These are phyloP conservation scores for Archaeoteleia sp. DNA, from an alignment of 2,888 invertebrate species.

Conservation along the genomic window DNA sequence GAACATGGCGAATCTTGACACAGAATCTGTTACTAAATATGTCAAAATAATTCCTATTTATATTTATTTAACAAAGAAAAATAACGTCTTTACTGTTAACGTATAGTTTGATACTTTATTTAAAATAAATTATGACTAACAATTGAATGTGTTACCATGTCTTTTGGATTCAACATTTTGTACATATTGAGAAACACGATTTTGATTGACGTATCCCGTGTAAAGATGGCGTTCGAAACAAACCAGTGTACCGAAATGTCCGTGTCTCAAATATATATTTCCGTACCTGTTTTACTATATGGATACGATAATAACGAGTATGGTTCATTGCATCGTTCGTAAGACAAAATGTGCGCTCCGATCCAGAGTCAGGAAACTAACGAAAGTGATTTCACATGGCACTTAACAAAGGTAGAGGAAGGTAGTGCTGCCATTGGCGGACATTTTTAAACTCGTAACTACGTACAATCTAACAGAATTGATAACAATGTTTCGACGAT, in stretches of 20 bases:
- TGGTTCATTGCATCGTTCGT: slow-evolving; percentile 29
- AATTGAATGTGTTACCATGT: neutral
- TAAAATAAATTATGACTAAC: no score
- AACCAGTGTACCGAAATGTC: slow-evolving; percentile 21
- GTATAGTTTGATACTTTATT: no score
- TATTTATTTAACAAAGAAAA: no score
- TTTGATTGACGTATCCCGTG: slow-evolving; percentile 10
- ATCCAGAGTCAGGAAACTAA: slow-evolving; percentile 22
- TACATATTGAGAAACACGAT: slow-evolving; percentile 16
- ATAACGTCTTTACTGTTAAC: no score
- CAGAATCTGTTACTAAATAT: slow-evolving; percentile 18
- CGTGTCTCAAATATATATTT: slow-evolving; percentile 37
- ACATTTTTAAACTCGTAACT: no score
- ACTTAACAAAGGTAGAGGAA: neutral
- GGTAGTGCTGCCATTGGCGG: no score
- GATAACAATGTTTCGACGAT: no score
- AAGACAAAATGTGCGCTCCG: slow-evolving; percentile 17
- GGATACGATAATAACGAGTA: slow-evolving; percentile 23
- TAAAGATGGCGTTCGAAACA: slow-evolving; percentile 4
- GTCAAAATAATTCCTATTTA: slow-evolving; percentile 14
- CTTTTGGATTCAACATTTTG: slow-evolving; percentile 4
- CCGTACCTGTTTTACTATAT: slow-evolving; percentile 30
- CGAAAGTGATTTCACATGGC: slow-evolving; percentile 24
- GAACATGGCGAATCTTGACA: slow-evolving; percentile 26
- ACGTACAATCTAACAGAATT: no score